Conservation (phyloP, 2,113 vertebrate species). For the Narcine bancroftii region DNA sequence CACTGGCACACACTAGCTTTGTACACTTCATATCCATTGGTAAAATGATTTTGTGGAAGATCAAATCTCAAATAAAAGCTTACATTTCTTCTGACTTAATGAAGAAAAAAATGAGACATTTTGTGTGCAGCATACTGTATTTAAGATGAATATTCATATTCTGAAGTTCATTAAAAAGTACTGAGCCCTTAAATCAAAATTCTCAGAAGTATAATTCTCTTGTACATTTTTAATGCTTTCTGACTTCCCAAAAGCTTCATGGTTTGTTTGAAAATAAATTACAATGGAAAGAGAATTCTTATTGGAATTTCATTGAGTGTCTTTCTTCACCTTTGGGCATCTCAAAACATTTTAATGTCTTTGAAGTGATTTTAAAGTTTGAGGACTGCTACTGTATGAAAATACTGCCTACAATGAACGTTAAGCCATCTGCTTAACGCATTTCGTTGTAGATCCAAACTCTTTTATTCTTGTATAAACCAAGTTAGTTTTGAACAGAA, state of each 20-base stretch:
- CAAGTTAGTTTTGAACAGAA: neutral
- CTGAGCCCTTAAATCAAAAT: neutral
- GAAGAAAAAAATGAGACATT: neutral
- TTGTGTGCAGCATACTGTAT: neutral
- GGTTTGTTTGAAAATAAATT: neutral
- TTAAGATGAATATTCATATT: neutral
- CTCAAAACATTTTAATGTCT: neutral
- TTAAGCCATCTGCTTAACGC: neutral
- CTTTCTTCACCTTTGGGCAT: neutral
- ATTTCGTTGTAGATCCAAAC: neutral
- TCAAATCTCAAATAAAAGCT: neutral
- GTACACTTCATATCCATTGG: neutral
- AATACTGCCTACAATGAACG: neutral
- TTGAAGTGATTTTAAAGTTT: neutral
- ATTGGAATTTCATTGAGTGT: neutral
- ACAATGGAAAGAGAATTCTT: neutral
- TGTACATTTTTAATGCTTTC: neutral
- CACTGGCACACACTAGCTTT: neutral
- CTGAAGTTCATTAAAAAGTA: constrained; percentile 2
- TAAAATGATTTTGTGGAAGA: neutral
- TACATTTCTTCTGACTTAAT: neutral
- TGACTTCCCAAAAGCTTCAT: neutral
- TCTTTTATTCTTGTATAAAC: neutral
- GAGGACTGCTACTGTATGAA: neutral
- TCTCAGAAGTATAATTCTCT: neutral